Percentiles rank a stretch among this genome's conserved stretches.
These are phyloP conservation scores for Drosophila buzzatii DNA, from an alignment of 2,888 invertebrate genomes.

Conservation along the genomic window DNA sequence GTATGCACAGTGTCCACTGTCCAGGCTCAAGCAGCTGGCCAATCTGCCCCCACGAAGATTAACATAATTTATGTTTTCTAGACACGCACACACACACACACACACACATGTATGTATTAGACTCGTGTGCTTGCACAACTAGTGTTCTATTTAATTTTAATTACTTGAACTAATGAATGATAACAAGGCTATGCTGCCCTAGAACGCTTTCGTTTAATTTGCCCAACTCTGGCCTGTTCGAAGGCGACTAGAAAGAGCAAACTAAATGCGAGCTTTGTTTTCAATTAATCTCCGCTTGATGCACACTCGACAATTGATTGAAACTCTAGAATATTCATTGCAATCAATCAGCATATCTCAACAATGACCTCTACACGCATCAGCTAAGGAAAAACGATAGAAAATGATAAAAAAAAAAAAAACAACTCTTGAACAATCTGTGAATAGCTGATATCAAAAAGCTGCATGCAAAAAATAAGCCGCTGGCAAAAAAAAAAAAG, in stretches of 20 bases:
- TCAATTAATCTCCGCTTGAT: constrained; percentile 3
- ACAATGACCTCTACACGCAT: constrained; percentile 42
- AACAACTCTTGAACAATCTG: constrained; percentile 59
- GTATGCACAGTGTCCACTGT: constrained; percentile 7
- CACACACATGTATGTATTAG: background rate
- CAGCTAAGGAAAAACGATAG: constrained; percentile 19
- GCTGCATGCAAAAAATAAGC: constrained; percentile 22
- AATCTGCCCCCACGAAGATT: constrained; percentile 27
- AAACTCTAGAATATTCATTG: constrained; percentile 21
- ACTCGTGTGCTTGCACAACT: background rate
- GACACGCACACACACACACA: background rate
- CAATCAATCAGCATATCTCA: constrained; percentile 41
- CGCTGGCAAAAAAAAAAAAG: background rate
- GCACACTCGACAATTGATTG: constrained; percentile 16
- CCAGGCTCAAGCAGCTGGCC: constrained; percentile 5
- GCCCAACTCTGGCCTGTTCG: too few species aligned
- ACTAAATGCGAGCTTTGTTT: background rate
- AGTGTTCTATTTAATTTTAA: constrained; percentile 29
- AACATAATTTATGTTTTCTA: constrained; percentile 38
- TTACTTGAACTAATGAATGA: constrained; percentile 31
- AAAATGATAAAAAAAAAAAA: constrained; percentile 43
- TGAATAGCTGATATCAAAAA: constrained; percentile 15
- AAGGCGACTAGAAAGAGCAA: too few species aligned
- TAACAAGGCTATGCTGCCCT: constrained; percentile 2
- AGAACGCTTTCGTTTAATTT: background rate